Evolutionary conservation across 2,113 vertebrate species (phyloP).

Genomic region (Herpailurus yagouaroundi): DNA sequence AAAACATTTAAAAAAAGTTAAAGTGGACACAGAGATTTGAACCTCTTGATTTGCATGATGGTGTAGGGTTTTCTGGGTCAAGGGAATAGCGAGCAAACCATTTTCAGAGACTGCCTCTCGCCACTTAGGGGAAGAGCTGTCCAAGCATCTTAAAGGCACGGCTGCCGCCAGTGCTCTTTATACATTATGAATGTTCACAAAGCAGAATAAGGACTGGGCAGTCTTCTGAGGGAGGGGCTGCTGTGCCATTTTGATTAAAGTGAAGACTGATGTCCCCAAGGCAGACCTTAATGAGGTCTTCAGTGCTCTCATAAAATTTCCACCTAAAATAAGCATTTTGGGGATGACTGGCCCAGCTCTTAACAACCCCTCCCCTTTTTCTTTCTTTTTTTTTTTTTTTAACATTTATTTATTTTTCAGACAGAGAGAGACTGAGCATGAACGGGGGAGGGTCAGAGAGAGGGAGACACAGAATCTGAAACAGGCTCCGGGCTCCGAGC

Average conservation of each 20-base stretch:
- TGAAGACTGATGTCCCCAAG: not conserved
- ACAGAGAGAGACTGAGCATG: no score
- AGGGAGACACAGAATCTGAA: no score
- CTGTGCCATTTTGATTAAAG: slow-evolving; percentile 33
- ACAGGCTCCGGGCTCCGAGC: no score
- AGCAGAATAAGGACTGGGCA: not conserved
- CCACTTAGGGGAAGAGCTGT: not conserved
- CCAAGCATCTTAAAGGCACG: not conserved
- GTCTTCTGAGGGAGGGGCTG: not conserved
- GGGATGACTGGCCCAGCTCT: not conserved
- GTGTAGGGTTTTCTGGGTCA: no score
- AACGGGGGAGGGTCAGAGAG: no score
- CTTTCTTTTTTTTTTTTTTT: not conserved
- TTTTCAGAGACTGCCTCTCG: no score
- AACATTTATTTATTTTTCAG: no score
- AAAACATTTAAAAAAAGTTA: no score
- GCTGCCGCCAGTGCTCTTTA: not conserved
- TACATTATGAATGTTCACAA: not conserved
- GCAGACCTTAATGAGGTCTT: not conserved
- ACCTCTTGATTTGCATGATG: no score
- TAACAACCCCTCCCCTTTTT: not conserved
- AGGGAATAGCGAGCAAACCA: no score
- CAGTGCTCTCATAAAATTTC: not conserved
- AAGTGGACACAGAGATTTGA: no score
- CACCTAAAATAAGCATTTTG: slow-evolving; percentile 25